Percentiles rank a stretch among this genome's conserved stretches.
Evolutionary conservation across 2,888 invertebrate species (phyloP).

Genomic region (Orthosia gothica): DNA sequence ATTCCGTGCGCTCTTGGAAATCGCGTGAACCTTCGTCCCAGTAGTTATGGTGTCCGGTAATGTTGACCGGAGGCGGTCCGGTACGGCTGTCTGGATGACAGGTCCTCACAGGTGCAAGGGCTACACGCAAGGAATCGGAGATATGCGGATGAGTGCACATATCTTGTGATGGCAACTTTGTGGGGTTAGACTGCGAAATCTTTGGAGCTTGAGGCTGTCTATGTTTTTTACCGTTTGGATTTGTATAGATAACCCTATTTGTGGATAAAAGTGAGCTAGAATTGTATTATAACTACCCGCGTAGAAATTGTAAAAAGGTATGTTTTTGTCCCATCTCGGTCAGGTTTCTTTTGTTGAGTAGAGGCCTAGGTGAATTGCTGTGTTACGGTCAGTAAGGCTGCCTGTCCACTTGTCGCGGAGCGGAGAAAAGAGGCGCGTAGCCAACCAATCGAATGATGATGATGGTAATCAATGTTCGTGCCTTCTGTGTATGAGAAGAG

Average conservation of each 20-base stretch:
- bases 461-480: too few species aligned
- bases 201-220: slow-evolving; percentile 10
- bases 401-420: too few species aligned
- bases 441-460: too few species aligned
- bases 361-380: too few species aligned
- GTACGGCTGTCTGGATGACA: slow-evolving; percentile 51
- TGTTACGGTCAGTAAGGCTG: too few species aligned
- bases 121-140: slow-evolving; percentile 60
- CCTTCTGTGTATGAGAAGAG: too few species aligned
- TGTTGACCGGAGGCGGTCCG: slow-evolving; percentile 60
- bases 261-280: neutral
- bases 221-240: neutral
- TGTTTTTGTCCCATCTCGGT: too few species aligned
- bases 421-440: too few species aligned
- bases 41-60: slow-evolving; percentile 59
- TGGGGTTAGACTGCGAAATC: slow-evolving; percentile 25
- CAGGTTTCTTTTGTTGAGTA: too few species aligned
- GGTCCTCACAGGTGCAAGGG: slow-evolving; percentile 52
- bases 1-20: slow-evolving; percentile 60
- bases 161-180: slow-evolving; percentile 50
- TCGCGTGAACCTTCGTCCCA: slow-evolving; percentile 59
- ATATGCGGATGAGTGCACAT: slow-evolving; percentile 55
- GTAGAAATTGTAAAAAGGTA: too few species aligned
- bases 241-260: neutral
- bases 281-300: too few species aligned